Evolutionary conservation across 2,888 invertebrate species (phyloP), one percentile per base, ranked within the genome.

Genomic region (Neoaliturus tenellus): DNA sequence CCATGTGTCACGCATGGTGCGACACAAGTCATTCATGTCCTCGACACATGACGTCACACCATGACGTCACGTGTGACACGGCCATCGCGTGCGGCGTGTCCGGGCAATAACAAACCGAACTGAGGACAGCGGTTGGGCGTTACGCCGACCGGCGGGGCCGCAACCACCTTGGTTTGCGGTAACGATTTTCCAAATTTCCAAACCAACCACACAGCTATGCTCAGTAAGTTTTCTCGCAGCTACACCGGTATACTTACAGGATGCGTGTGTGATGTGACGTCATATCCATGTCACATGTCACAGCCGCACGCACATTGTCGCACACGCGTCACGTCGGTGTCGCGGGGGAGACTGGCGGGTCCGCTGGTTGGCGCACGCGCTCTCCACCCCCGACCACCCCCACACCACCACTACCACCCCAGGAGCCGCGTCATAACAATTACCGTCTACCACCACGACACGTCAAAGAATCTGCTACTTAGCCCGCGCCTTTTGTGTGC

Each of bases 391-490:
- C 39, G 17, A 10, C 67, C 33, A 10, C 33, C 33, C 3, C 33
- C 31, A 3, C 67, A 17, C 69, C 20, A 35, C n/a, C 39, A 39
- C 35, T 20, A 35, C 17, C 31, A 28, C 35, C 69, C 17, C 31
- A 28, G n/a, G n/a, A n/a, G 67, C 17, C 67, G 33, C 69, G 69
- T 69, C 69, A 69, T 39, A 69, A 69, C 69, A 69, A 69, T 69
- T 69, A 69, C 69, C 39, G 69, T 69, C 69, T 35, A 69, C 69
- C 69, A 12, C 33, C 33, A 33, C 2, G 69, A 39, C 69, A 69
- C 69, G 69, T 69, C 69, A 69, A 69, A 69, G 69, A 69, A 69
- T 69, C 69, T 39, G 69, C 69, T 69, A 69, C 69, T 69, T 69
- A 39, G 6, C 67, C 67, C n/a, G 35, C 20, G 69, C 39, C 69